A percentile compares a stretch with the other conserved stretches of the same genome.
phyloP scores from a whole-genome alignment of 1,140 invertebrate genomes.

The Cydia amplana region DNA sequence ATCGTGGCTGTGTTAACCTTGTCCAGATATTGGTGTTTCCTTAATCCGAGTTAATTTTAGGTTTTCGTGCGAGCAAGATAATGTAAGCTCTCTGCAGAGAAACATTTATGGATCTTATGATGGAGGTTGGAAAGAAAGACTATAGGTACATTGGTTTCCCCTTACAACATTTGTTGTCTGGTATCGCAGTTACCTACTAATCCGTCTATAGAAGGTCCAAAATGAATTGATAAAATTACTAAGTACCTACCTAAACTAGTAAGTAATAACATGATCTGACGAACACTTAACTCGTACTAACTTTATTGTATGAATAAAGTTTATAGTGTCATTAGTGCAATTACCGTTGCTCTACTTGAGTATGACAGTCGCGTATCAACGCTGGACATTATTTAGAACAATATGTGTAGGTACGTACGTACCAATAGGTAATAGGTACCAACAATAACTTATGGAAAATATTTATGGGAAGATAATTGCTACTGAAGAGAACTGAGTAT shows the following conservation, averaged over 20 bases:
- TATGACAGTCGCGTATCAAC: background rate
- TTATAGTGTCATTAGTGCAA: background rate
- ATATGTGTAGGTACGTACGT: background rate
- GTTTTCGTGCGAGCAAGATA: background rate
- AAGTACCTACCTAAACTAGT: too few relatives aligned
- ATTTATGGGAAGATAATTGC: too few relatives aligned
- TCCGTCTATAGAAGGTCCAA: too few relatives aligned
- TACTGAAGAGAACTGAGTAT: too few relatives aligned
- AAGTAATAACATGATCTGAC: too few relatives aligned
- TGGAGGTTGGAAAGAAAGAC: too few relatives aligned
- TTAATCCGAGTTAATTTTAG: background rate
- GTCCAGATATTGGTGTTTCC: background rate
- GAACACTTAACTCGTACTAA: too few relatives aligned
- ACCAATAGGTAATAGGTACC: background rate
- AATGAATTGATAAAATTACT: too few relatives aligned
- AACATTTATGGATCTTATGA: background rate
- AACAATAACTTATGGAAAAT: too few relatives aligned
- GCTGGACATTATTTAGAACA: slow-evolving; percentile 2
- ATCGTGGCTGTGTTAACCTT: slow-evolving; percentile 15
- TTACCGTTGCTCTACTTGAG: background rate
- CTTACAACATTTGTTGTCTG: too few relatives aligned
- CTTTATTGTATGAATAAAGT: background rate
- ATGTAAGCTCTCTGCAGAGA: background rate
- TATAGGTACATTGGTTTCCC: too few relatives aligned
- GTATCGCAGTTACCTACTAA: too few relatives aligned